Evolutionary conservation across 2,797 vertebrate genomes (phyloP), one percentile per base, ranked within the genome.

Genomic region (Spea hammondii): DNA sequence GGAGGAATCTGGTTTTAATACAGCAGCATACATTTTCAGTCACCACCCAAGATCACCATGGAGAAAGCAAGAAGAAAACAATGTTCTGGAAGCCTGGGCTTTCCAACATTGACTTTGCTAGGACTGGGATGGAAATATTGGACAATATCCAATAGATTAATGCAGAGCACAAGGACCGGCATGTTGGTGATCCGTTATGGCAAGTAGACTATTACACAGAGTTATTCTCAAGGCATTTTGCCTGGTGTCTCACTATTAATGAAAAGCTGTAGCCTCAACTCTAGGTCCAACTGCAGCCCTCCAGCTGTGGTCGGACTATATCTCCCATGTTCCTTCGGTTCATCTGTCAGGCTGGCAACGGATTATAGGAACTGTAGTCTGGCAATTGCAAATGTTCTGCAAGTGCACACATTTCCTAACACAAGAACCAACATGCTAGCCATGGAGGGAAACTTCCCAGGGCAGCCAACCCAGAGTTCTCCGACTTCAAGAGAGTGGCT

Each of bases 11-110:
- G 8, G 83, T 48, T 82, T 79, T 83, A 72, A 82, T 83, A 84
- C 82, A 86, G 83, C 84, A 78, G 78, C 67, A 76, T 81, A 79
- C 70, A 83, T 85, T 86, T 83, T 80, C 78, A 86, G 76, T 84
- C 83, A 82, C 83, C 79, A 76, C 59, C 76, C 65, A 60, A 79
- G 69, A 82, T 82, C 57, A 60, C 57, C 75, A 74, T 8, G 11
- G 60, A 83, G 80, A 84, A 64, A 53, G 17, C 45, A 83, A 79
- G 32, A 44, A n/a, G 54, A 11, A 17, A 46, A 75, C 74, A 82
- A 80, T 67, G 71, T 66, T 66, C 66, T 66, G 62, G 67, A 80
- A 68, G 54, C 6, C 70, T 74, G 77, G 62, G 14, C 49, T 84
- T 65, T 82, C 72, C n/a, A 65, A 78, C 55, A 55, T 44, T 82